These are phyloP conservation scores for Scaptomyza cyrtandrae DNA, from an alignment of 2,888 invertebrate species.

Conservation along the genomic window DNA sequence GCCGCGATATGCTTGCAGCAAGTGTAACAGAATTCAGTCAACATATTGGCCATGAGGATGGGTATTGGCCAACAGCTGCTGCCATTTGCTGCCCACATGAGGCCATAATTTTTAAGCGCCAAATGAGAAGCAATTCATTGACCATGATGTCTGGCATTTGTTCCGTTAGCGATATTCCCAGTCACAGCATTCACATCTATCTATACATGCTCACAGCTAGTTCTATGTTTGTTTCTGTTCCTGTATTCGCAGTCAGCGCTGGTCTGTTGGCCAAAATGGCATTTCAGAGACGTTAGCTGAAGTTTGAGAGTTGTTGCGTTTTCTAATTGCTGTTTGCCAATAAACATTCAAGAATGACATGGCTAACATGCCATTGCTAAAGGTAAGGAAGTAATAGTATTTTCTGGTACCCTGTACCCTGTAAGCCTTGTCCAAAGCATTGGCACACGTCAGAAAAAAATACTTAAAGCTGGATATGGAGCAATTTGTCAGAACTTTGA, in stretches of 20 bases:
- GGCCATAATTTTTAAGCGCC: constrained; percentile 79
- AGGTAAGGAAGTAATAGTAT: neutral
- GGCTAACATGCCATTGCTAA: constrained; percentile 3
- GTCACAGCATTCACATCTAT: constrained; percentile 52
- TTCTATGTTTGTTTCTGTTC: constrained; percentile 2
- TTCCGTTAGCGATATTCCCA: constrained; percentile 46
- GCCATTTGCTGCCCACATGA: constrained; percentile 73
- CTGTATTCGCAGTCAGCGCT: constrained; percentile 33
- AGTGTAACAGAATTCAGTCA: constrained; percentile 74
- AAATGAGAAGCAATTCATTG: constrained; percentile 80
- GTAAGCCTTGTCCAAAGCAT: too few relatives aligned
- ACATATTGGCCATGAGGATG: constrained; percentile 63
- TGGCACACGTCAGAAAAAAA: too few relatives aligned
- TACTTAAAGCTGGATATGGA: too few relatives aligned
- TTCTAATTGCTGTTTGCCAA: constrained; percentile 64
- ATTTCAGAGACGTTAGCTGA: constrained; percentile 51
- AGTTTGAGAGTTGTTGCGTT: constrained; percentile 39
- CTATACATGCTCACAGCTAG: constrained; percentile 29
- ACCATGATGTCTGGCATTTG: constrained; percentile 76
- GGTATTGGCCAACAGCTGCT: constrained; percentile 30
- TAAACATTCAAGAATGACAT: constrained; percentile 6
- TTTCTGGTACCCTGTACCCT: too few relatives aligned
- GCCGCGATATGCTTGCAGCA: constrained; percentile 75
- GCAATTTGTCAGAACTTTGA: neutral
- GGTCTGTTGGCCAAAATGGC: constrained; percentile 62